These are phyloP conservation scores for Scaptomyza montana DNA, from an alignment of 1,140 invertebrate species.

Conservation along the genomic window DNA sequence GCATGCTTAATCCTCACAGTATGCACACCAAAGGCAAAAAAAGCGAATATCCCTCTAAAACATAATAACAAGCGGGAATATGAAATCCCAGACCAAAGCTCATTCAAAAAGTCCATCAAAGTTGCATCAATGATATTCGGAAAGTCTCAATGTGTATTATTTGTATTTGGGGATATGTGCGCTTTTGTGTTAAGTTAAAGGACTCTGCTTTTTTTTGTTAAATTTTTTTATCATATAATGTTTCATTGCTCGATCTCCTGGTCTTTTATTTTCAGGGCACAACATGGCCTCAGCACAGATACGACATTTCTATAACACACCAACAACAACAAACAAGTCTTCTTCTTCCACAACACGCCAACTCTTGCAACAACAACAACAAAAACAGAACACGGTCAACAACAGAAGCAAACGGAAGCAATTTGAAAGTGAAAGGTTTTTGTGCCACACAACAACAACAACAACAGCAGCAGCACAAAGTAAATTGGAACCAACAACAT, in stretches of 20 bases:
- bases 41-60: conserved; percentile 24
- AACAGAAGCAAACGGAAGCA: conserved; percentile 59
- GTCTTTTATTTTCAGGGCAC: conserved; percentile 66
- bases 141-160: neutral
- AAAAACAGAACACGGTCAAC: conserved; percentile 46
- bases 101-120: conserved; percentile 16
- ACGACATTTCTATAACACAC: conserved; percentile 83
- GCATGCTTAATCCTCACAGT: conserved; percentile 9
- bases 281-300: conserved; percentile 84
- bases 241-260: conserved; percentile 8
- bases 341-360: conserved; percentile 64
- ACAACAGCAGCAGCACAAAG: conserved; percentile 17
- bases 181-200: conserved; percentile 3
- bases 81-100: conserved; percentile 16
- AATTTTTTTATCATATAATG: conserved; percentile 53
- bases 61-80: conserved; percentile 54
- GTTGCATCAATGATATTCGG: conserved; percentile 14
- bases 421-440: conserved; percentile 68
- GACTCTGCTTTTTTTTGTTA: conserved; percentile 14
- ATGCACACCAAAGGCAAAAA: conserved; percentile 8
- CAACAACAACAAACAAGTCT: conserved; percentile 72
- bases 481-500: conserved; percentile 48
- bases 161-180: conserved; percentile 5
- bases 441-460: conserved; percentile 59
- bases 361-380: conserved; percentile 62